Conservation (phyloP, 2,888 invertebrate genomes). For the Pterobdella sp. region DNA sequence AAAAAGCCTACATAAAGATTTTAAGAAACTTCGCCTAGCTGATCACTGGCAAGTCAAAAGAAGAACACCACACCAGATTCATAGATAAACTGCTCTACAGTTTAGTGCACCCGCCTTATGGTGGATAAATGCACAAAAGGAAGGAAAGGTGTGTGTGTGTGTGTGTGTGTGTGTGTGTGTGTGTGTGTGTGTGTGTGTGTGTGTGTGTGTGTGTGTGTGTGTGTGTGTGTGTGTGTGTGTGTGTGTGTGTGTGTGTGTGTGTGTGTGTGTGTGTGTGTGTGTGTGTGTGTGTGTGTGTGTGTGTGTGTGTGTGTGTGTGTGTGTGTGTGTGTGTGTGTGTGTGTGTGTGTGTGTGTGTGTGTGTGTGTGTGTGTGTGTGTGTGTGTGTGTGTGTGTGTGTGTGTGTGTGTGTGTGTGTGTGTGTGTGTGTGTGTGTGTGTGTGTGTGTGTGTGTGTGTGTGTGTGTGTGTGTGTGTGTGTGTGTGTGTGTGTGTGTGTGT, state of each 20-base stretch:
- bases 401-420: constrained; percentile 31
- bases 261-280: neutral
- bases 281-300: neutral
- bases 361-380: constrained; percentile 17
- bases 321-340: constrained; percentile 13
- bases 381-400: constrained; percentile 27
- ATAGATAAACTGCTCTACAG: too few species aligned
- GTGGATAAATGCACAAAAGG: neutral
- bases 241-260: constrained; percentile 13
- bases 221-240: constrained; percentile 18
- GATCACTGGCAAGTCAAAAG: too few species aligned
- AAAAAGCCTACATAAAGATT: too few species aligned
- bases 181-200: constrained; percentile 25
- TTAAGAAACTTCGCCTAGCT: too few species aligned
- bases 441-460: constrained; percentile 27
- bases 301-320: neutral
- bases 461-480: constrained; percentile 14
- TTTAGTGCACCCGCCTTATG: neutral
- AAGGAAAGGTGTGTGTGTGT: constrained; percentile 17
- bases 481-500: neutral
- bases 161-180: constrained; percentile 26
- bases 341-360: constrained; percentile 6
- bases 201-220: constrained; percentile 26
- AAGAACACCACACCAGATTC: too few species aligned
- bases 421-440: constrained; percentile 30